Conservation (phyloP, 1,140 invertebrate genomes). For the Globodera rostochiensis region DNA sequence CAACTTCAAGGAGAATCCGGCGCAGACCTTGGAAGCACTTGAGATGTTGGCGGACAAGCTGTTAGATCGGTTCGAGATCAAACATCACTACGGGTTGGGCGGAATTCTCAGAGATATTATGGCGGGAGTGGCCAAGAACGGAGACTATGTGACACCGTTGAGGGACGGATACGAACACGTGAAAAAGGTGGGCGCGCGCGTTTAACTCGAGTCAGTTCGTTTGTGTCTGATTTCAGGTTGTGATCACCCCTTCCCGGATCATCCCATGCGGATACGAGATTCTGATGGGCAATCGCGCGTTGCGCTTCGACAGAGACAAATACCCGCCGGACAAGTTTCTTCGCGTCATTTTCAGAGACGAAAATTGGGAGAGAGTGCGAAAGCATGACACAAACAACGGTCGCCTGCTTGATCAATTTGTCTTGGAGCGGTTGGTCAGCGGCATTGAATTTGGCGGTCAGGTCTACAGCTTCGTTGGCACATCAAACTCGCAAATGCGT, state of each 20-base stretch:
- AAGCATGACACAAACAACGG: not conserved
- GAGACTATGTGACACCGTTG: slow-evolving; percentile 1
- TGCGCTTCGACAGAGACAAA: slow-evolving; percentile 38
- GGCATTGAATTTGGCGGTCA: slow-evolving; percentile 33
- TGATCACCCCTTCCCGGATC: slow-evolving; percentile 43
- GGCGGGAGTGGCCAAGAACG: not conserved
- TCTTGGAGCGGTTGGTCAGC: slow-evolving; percentile 24
- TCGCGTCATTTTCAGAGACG: slow-evolving; percentile 44
- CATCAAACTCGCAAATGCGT: slow-evolving; percentile 54
- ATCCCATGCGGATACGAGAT: slow-evolving; percentile 41
- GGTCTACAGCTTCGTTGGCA: slow-evolving; percentile 46
- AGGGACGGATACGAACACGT: slow-evolving; percentile 19
- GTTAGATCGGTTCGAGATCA: slow-evolving; percentile 9
- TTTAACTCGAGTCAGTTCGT: no score
- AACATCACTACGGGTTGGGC: slow-evolving; percentile 1
- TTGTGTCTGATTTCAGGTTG: slow-evolving; percentile 31
- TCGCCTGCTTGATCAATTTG: slow-evolving; percentile 31
- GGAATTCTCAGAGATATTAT: slow-evolving; percentile 23
- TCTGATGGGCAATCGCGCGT: slow-evolving; percentile 50
- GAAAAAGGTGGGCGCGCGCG: slow-evolving; percentile 1
- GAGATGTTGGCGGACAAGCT: slow-evolving; percentile 23
- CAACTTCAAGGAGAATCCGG: not conserved
- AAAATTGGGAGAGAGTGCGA: slow-evolving; percentile 32
- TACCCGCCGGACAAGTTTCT: slow-evolving; percentile 40
- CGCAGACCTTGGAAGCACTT: slow-evolving; percentile 8